Base-by-base conservation (phyloP, 1,140 invertebrate species). In the Nephila pilipes region DNA sequence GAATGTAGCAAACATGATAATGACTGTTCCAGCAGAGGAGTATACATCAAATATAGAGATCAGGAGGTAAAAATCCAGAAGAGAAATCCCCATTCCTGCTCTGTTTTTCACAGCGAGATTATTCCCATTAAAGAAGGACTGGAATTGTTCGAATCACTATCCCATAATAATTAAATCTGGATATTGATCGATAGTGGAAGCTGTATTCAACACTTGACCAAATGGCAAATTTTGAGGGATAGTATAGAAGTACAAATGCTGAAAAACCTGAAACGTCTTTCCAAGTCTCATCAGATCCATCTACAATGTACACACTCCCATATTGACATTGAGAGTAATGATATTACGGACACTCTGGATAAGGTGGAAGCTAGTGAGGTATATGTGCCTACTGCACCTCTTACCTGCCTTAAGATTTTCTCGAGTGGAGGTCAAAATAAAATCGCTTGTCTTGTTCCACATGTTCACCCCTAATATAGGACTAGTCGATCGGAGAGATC, bases 81-180 rank as follows among this genome's bases (percentile, higher is more conserved):
- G n/a, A n/a, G n/a, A n/a, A n/a, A n/a, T n/a, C n/a, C n/a, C n/a
- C n/a, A n/a, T n/a, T n/a, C n/a, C n/a, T n/a, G n/a, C n/a, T n/a
- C n/a, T n/a, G n/a, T n/a, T n/a, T n/a, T n/a, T n/a, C n/a, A n/a
- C n/a, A n/a, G n/a, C n/a, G n/a, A n/a, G n/a, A n/a, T n/a, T n/a
- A n/a, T n/a, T n/a, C n/a, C n/a, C n/a, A n/a, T n/a, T n/a, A n/a
- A n/a, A n/a, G n/a, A n/a, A n/a, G n/a, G n/a, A n/a, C n/a, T n/a
- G n/a, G n/a, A n/a, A n/a, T n/a, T n/a, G n/a, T n/a, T n/a, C n/a
- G n/a, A n/a, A n/a, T n/a, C n/a, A n/a, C n/a, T n/a, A n/a, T n/a
- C n/a, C n/a, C n/a, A 81, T 81, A 18, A 18, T 46, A 81, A 81
- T 46, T 32, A 46, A 75, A 75, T 75, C n/a, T 75, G n/a, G 79